Evolutionary conservation across 2,113 vertebrate genomes (phyloP).

Genomic region (Furnarius figulus): DNA sequence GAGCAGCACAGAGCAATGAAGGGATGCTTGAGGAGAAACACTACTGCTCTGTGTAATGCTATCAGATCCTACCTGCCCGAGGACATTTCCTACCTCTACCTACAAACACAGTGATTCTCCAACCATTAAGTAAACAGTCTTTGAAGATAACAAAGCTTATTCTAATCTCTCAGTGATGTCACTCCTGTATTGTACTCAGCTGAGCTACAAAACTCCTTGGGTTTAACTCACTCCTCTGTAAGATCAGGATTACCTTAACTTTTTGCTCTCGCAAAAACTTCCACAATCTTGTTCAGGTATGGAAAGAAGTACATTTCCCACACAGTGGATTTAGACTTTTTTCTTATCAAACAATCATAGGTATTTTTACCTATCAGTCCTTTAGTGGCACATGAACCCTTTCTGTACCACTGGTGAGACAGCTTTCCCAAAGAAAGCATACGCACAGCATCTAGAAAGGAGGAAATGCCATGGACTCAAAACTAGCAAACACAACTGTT

Average conservation of each 20-base stretch:
- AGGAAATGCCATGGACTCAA: not conserved
- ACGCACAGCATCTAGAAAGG: not conserved
- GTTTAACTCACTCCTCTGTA: not conserved
- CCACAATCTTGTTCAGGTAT: not conserved
- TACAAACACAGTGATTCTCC: not conserved
- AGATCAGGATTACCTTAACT: not conserved
- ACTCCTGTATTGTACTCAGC: conserved; percentile 5
- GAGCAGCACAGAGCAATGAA: not conserved
- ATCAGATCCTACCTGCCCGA: conserved; percentile 13
- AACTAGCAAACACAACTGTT: not conserved
- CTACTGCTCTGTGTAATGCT: not conserved
- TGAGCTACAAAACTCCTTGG: not conserved
- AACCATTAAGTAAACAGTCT: conserved; percentile 34
- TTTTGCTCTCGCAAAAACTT: not conserved
- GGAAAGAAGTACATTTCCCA: not conserved
- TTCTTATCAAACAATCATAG: not conserved
- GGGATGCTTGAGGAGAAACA: not conserved
- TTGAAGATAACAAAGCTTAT: conserved; percentile 55
- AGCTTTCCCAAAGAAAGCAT: not conserved
- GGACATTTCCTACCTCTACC: conserved; percentile 26
- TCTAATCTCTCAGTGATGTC: conserved; percentile 42
- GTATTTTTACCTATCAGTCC: not conserved
- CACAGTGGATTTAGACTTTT: not conserved
- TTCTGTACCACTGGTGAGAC: not conserved
- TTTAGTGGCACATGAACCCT: not conserved